Evolutionary conservation across 2,797 vertebrate genomes (phyloP).

Genomic region (Buceros bicornis): DNA sequence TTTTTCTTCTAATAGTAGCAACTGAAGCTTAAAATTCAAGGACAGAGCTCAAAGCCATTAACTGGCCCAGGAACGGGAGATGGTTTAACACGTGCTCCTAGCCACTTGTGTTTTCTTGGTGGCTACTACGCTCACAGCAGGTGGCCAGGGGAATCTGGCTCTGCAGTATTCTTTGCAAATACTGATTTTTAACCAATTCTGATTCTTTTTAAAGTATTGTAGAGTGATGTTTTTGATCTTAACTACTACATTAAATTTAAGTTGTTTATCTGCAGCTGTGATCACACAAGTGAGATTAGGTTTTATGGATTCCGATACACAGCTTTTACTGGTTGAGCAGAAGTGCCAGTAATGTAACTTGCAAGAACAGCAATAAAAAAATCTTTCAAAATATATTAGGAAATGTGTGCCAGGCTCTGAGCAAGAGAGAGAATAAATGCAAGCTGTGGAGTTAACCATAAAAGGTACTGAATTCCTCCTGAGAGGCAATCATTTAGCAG

Average conservation of each 20-base stretch:
- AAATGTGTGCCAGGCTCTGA: not conserved
- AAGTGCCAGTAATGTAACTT: slow-evolving; percentile 1
- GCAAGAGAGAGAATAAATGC: not conserved
- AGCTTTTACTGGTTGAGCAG: not conserved
- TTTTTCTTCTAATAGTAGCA: not conserved
- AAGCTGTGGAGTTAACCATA: not conserved
- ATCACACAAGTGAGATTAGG: not conserved
- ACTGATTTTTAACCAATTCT: not conserved
- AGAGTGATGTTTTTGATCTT: not conserved
- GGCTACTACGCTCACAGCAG: not conserved
- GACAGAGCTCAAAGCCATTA: not conserved
- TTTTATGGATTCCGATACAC: slow-evolving; percentile 7
- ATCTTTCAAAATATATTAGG: not conserved
- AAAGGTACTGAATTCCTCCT: not conserved
- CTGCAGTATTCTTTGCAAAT: not conserved
- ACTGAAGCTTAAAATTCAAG: not conserved
- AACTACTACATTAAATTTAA: not conserved
- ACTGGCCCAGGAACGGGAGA: not conserved
- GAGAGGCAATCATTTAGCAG: not conserved
- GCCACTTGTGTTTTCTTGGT: not conserved
- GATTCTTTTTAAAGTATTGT: not conserved
- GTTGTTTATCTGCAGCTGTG: not conserved
- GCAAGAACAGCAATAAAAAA: not conserved
- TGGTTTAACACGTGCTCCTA: not conserved
- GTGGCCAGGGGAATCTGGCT: not conserved